Evolutionary conservation across 1,140 invertebrate species (phyloP).

Genomic region (Agrilus planipennis): DNA sequence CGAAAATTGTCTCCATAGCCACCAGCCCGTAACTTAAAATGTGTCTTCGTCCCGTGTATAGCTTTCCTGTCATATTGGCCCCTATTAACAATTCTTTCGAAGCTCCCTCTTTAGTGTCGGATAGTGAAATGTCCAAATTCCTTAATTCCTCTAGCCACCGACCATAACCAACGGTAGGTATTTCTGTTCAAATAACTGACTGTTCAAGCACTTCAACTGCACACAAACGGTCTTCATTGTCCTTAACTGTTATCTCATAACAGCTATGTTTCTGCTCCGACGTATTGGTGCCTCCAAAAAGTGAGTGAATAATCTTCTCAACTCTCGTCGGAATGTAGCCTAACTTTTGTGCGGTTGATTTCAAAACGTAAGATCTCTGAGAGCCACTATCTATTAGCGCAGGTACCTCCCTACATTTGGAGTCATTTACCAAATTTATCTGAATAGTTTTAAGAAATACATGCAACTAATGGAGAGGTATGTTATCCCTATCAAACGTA

Average conservation of each 20-base stretch:
- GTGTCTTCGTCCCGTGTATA: not conserved
- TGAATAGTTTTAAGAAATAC: too few species aligned
- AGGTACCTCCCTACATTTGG: too few species aligned
- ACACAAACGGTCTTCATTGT: not conserved
- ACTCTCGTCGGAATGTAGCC: too few species aligned
- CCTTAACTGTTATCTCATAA: not conserved
- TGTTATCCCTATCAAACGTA: too few species aligned
- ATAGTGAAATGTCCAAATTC: constrained; percentile 4
- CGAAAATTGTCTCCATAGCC: too few species aligned
- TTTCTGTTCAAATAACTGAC: not conserved
- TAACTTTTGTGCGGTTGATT: too few species aligned
- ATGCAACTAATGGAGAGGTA: too few species aligned
- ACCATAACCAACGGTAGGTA: not conserved
- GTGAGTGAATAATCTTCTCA: too few species aligned
- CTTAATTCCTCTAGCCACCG: constrained; percentile 9
- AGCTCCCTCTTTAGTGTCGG: constrained; percentile 7
- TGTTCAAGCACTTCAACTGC: not conserved
- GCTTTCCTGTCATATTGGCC: not conserved
- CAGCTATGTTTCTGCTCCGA: constrained; percentile 1
- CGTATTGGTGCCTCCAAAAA: too few species aligned
- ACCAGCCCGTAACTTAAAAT: not conserved
- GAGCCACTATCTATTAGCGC: too few species aligned
- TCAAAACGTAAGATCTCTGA: too few species aligned
- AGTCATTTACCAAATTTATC: too few species aligned
- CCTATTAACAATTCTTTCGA: constrained; percentile 1